Evolutionary conservation across 2,113 vertebrate species (phyloP), one percentile per base, ranked within the genome.

Genomic region (Nestor notabilis): DNA sequence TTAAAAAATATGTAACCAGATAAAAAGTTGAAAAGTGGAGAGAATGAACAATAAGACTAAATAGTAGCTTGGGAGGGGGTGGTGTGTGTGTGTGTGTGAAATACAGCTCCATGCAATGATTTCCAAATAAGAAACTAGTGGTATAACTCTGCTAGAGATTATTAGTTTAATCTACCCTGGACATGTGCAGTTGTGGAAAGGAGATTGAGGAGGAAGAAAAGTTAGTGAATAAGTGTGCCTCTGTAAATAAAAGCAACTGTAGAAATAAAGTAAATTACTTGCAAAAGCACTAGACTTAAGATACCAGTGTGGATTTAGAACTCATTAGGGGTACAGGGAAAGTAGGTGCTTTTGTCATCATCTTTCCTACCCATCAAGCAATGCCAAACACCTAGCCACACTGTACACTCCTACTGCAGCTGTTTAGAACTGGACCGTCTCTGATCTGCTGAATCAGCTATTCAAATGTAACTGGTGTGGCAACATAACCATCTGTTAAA

Each of bases 361-460:
- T 35, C 81, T 35, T 71, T 43, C 5, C 9, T 41, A 28, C 60
- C 43, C 20, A 10, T 19, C 16, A 52, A 61, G 29, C 33, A n/a
- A n/a, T 55, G 50, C 15, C 43, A 68, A 52, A 68, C 10, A 33
- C 16, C 37, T 0, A 77, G 20, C 8, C 10, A 41, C 27, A 55
- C 15, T 21, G 19, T 1, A 10, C 11, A 13, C 4, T 24, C 10
- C 20, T 50, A 1, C 0, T 66, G 27, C 16, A 44, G 10, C 33
- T 74, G 7, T 74, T 77, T 5, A 28, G 17, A 58, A 23, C 11
- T 46, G 37, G 31, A 17, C n/a, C 25, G 5, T 8, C 29, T 50
- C 28, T 64, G 28, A 41, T 16, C 25, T n/a, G 24, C 76, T 3
- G 4, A 95, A 15, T 12, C 25, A 71, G 28, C 17, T 71, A 16